Conservation (phyloP, 2,888 invertebrate species). For the Trichogramma dendrolimi region DNA sequence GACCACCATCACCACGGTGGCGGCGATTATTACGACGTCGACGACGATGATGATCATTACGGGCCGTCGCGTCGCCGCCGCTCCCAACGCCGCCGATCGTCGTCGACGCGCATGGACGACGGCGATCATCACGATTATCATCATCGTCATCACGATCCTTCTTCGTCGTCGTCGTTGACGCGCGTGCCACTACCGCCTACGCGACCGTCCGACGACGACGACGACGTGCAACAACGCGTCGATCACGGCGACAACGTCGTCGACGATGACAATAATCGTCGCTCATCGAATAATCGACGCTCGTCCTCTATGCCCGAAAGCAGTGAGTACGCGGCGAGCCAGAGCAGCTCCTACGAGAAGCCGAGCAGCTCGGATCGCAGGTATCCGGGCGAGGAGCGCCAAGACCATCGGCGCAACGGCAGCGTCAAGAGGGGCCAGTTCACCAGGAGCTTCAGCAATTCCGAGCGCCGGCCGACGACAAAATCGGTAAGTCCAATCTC, state of each 20-base stretch:
- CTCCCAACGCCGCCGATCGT: slow-evolving; percentile 33
- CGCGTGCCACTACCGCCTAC: too few species aligned
- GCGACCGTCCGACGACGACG: too few species aligned
- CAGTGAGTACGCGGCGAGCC: slow-evolving; percentile 49
- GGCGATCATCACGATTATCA: slow-evolving; percentile 29
- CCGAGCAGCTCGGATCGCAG: slow-evolving; percentile 33
- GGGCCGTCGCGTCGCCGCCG: slow-evolving; percentile 34
- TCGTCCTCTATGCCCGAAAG: slow-evolving; percentile 50
- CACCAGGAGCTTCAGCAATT: slow-evolving; percentile 76
- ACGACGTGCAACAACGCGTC: neutral
- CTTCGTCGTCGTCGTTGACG: too few species aligned
- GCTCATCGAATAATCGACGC: slow-evolving; percentile 42
- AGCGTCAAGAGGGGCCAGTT: slow-evolving; percentile 61
- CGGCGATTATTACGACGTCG: slow-evolving; percentile 25
- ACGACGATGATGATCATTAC: slow-evolving; percentile 31
- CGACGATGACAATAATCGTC: slow-evolving; percentile 33
- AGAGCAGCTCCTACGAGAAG: slow-evolving; percentile 49
- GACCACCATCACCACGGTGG: slow-evolving; percentile 15
- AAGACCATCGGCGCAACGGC: slow-evolving; percentile 44
- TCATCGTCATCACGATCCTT: slow-evolving; percentile 32
- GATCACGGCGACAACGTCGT: slow-evolving; percentile 24
- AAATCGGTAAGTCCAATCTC: slow-evolving; percentile 62
- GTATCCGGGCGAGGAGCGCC: slow-evolving; percentile 40
- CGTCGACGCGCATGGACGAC: slow-evolving; percentile 36
- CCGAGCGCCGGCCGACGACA: slow-evolving; percentile 81